Base-by-base conservation (phyloP, 2,797 vertebrate genomes). In the Gadopsis marmoratus region DNA sequence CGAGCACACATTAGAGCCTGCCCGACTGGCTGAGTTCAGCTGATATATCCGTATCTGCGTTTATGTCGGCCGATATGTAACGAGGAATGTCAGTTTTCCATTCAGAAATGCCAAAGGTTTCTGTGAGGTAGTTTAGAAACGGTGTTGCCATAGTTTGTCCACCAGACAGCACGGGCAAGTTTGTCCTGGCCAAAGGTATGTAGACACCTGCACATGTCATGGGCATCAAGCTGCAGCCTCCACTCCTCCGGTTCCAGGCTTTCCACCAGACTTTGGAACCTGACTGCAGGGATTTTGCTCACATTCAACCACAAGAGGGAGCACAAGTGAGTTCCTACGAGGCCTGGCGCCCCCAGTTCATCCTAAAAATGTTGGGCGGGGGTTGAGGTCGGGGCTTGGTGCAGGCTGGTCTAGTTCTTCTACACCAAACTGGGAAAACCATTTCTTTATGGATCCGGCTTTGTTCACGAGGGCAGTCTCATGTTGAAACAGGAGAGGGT, bases 111-210 rank as follows among this genome's bases (percentile, higher is more conserved):
- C 4, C 9, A 21, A 12, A 37, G 51, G 56, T 37, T 39, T 13
- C 50, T 13, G 17, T 48, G n/a, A 35, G 8, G 12, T 51, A 19
- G 17, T 21, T 48, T 3, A 60, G 47, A 59, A 35, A 59, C 19
- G 26, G 7, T 17, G 33, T 4, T 35, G 29, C n/a, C 39, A 7
- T 7, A 2, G 9, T 67, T 43, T 53, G 26, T 17, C 54, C 63
- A 35, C 33, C 62, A 68, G 64, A 51, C 29, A 66, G 63, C 54
- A 29, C 45, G 12, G 39, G 13, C 29, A 47, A 35, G 55, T 59
- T 19, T 11, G 0, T 74, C 41, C 54, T n/a, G 47, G 19, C 0
- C 60, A 77, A 17, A 71, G 41, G 17, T 55, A 29, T 47, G 0
- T 37, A 47, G 37, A 60, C 69, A 53, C 4, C 19, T 21, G 5